Evolutionary conservation across 1,140 invertebrate species (phyloP), one percentile per base, ranked within the genome.

Genomic region (Panagrolaimus sp.): DNA sequence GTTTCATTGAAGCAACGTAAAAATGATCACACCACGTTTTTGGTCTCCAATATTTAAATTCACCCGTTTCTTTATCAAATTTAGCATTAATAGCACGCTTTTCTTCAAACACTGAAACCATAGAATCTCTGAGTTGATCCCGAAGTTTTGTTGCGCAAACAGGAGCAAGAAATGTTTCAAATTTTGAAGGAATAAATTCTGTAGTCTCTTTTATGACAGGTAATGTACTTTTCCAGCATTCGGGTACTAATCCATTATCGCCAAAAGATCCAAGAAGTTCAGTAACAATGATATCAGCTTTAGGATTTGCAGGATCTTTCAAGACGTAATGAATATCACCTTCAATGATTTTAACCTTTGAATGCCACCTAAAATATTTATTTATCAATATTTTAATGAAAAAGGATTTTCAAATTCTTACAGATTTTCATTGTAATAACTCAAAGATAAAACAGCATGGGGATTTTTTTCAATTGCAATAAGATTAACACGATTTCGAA

Each of bases 171-270:
- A 57, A 25, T 25, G 51, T 57, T 57, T 57, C 20, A 23, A 57
- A 11, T 23, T 57, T n/a, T 11, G 20, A 11, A 11, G 51, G 51
- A 16, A 57, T 57, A 16, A 20, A 25, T 16, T 25, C 20, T 5
- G 51, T 57, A 57, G 14, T 11, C n/a, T 20, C 9, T 20, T n/a
- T 20, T 11, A 57, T 1, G 20, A 57, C 20, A 14, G 11, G 51
- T 3, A 4, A 27, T 0, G 51, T 8, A n/a, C 16, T 9, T 25
- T n/a, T 27, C 51, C 51, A 57, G 85, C 96, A 98, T 85, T 99
- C 96, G 0, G 96, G 96, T 0, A 92, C 96, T 0, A 98, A 87
- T 86, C 98, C 96, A 84, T 98, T 99, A 83, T 98, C 95, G 23
- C 93, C 93, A 87, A 98, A 97, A 7, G 94, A 98, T 5, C 96